Evolutionary conservation across 2,888 invertebrate genomes (phyloP).

Genomic region (Arrhopalites spinosus): DNA sequence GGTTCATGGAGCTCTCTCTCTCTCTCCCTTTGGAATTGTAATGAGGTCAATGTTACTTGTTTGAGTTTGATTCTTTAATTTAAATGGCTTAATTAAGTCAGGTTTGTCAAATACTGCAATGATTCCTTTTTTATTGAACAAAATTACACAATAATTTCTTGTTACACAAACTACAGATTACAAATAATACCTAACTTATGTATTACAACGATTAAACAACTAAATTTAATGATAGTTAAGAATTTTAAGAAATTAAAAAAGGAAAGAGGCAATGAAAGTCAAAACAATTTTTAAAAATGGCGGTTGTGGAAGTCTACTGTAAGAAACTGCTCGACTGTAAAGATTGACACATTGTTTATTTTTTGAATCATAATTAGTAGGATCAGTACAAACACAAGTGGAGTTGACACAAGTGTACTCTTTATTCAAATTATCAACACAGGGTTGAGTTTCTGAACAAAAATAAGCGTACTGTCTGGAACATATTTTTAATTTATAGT

Average conservation of each 20-base stretch:
- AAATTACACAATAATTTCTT: too few relatives aligned
- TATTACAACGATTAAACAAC: too few relatives aligned
- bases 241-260: neutral
- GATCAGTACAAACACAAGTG: conserved; percentile 18
- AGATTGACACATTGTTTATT: neutral
- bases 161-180: too few relatives aligned
- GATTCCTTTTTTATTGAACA: too few relatives aligned
- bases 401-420: conserved; percentile 16
- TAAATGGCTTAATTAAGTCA: too few relatives aligned
- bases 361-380: neutral
- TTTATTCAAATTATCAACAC: neutral
- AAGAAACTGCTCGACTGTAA: neutral
- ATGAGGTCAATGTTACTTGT: too few relatives aligned
- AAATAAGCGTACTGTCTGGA: conserved; percentile 17
- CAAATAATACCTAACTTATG: too few relatives aligned
- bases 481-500: neutral
- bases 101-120: too few relatives aligned
- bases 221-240: too few relatives aligned
- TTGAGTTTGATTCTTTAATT: too few relatives aligned
- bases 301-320: neutral
- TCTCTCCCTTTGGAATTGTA: too few relatives aligned
- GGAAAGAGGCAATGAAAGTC: neutral
- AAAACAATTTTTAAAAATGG: neutral
- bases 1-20: too few relatives aligned
- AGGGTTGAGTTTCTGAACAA: conserved; percentile 8